phyloP scores from a whole-genome alignment of 2,888 invertebrate species.

The Lingula anatina region DNA sequence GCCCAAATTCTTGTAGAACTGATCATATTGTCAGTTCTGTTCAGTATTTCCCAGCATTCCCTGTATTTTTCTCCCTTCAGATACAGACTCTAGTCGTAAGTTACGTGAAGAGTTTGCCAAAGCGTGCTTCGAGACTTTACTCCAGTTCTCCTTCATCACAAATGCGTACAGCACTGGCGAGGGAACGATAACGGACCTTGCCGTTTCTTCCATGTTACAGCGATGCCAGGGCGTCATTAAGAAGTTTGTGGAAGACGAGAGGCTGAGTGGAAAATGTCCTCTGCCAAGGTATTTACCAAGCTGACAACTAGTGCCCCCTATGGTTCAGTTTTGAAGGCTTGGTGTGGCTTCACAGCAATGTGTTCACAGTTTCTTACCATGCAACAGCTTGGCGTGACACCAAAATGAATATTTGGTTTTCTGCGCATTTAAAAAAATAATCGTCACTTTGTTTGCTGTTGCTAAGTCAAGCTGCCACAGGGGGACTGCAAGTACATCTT shows the following conservation, averaged over 20 bases:
- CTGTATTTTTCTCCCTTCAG: slow-evolving; percentile 49
- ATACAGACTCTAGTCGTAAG: slow-evolving; percentile 70
- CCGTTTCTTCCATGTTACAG: slow-evolving; percentile 86
- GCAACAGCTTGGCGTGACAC: too few relatives aligned
- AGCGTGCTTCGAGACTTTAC: slow-evolving; percentile 89
- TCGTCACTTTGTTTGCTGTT: too few relatives aligned
- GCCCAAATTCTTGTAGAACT: too few relatives aligned
- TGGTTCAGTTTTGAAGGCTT: too few relatives aligned
- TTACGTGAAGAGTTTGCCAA: slow-evolving; percentile 93
- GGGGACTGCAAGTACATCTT: too few relatives aligned
- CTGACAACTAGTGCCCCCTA: background rate
- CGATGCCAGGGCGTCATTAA: slow-evolving; percentile 88
- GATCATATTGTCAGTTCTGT: too few relatives aligned
- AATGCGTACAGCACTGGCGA: slow-evolving; percentile 22
- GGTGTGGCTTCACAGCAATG: too few relatives aligned
- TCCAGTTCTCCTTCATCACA: slow-evolving; percentile 77
- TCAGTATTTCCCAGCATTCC: too few relatives aligned
- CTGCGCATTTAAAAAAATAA: too few relatives aligned
- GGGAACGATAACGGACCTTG: slow-evolving; percentile 60
- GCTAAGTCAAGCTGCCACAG: too few relatives aligned
- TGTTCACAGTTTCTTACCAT: too few relatives aligned
- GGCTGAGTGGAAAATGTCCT: slow-evolving; percentile 78
- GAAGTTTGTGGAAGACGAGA: slow-evolving; percentile 79
- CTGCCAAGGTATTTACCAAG: slow-evolving; percentile 63
- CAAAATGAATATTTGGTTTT: too few relatives aligned